Evolutionary conservation across 2,113 vertebrate genomes (phyloP).

Genomic region (Serilophus lunatus): DNA sequence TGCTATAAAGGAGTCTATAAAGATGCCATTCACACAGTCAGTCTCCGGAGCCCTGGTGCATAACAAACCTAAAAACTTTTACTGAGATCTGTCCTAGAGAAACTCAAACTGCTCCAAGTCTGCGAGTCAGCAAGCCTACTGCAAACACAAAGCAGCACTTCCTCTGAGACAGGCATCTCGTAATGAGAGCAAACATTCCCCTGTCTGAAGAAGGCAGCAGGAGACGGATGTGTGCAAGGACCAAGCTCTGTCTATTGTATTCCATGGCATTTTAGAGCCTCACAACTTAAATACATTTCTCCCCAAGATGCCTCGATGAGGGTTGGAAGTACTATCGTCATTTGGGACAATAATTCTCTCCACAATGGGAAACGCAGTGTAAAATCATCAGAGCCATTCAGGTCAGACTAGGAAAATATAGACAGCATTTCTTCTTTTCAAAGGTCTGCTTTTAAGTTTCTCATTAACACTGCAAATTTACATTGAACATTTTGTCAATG

Average conservation of each 20-base stretch:
- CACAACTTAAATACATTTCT: not conserved
- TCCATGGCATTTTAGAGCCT: not conserved
- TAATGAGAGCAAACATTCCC: constrained; percentile 27
- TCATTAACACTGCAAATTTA: not conserved
- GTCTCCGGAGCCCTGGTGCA: not conserved
- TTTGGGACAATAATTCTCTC: not conserved
- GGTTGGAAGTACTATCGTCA: not conserved
- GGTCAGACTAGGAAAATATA: not conserved
- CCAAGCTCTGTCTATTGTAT: constrained; percentile 3
- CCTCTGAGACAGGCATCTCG: not conserved
- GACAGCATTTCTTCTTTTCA: not conserved
- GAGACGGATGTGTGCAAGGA: not conserved
- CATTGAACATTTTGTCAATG: not conserved
- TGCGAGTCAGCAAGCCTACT: not conserved
- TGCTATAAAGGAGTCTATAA: constrained; percentile 47
- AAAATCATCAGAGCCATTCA: not conserved
- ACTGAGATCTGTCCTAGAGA: not conserved
- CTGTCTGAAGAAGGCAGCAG: constrained; percentile 38
- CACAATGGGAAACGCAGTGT: not conserved
- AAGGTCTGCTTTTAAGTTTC: not conserved
- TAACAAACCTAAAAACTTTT: constrained; percentile 15
- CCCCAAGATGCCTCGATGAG: not conserved
- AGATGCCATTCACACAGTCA: constrained; percentile 25
- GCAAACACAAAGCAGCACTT: constrained; percentile 17
- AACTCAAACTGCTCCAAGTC: not conserved